Base-by-base conservation (phyloP, 2,888 invertebrate genomes). In the Zhengitettix transpicula region DNA sequence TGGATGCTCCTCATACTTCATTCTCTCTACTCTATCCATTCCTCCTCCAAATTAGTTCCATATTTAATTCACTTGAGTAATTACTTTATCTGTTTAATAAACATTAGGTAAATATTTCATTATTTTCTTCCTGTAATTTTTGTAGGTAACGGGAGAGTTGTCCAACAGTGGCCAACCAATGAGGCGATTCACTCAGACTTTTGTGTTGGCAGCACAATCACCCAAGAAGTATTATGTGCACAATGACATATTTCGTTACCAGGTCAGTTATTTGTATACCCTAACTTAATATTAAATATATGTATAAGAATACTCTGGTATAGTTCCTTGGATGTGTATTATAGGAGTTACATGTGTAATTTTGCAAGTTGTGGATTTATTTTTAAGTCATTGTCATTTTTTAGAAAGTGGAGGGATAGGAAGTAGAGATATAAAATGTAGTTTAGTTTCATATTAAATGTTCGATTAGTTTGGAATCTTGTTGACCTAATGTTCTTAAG, bases 161-260 rank as follows among this genome's bases (percentile, higher is more conserved):
- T 94, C 94, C 60, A 97, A 96, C 76, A 92, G 90, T 71, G 95
- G 95, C 14, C 88, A 93, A 72, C 95, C 95, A 59, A 95, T 96
- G 95, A 83, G 97, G 40, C 87, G 96, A 61, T 98, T 98, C 77
- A 95, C 96, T 72, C 97, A 98, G 78, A 97, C 97, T 0, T 93
- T 98, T 77, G 96, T 98, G 61, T 77, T 98, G 73, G 96, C 92
- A 63, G 87, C 93, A 63, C 95, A 96, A 76, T 88, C 91, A 61
- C 94, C 96, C 62, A 96, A 94, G 79, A 94, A 95, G 77, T 98
- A 95, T 78, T 98, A 97, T 74, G 97, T 98, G 63, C 94, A 95
- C 75, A 98, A 98, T 75, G 97, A 98, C 77, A 97, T 98, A 74
- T 98, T 98, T 77, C 89, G 96, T 65, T 98, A 97, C 75, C 96